A percentile compares a stretch with the other conserved stretches of the same genome.
Conservation (phyloP, 2,888 invertebrate species). For the Lasioglossum leucozonium region DNA sequence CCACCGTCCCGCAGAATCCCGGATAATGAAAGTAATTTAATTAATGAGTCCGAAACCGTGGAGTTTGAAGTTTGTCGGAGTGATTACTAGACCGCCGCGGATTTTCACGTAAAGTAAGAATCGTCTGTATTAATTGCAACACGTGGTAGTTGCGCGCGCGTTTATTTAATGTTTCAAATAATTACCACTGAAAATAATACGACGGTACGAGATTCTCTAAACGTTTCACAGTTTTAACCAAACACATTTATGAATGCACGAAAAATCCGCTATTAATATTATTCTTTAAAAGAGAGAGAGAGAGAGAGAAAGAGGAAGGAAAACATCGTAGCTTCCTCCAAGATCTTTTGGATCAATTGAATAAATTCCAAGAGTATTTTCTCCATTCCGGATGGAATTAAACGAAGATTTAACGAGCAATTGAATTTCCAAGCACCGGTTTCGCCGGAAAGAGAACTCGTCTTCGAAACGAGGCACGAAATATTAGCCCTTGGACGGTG, state of each 20-base stretch:
- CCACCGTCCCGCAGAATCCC: not conserved
- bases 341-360: not conserved
- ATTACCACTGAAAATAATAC: not conserved
- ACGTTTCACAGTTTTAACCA: too few species aligned
- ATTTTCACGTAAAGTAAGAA: not conserved
- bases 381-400: not conserved
- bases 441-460: not conserved
- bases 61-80: not conserved
- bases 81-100: not conserved
- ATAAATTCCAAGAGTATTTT: not conserved
- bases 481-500: not conserved
- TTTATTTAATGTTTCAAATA: not conserved
- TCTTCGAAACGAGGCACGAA: not conserved
- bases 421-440: not conserved
- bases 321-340: not conserved
- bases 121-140: not conserved
- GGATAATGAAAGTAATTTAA: not conserved
- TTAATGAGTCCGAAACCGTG: not conserved
- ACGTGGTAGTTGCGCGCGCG: too few species aligned
- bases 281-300: not conserved
- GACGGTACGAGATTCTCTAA: not conserved
- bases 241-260: too few species aligned
- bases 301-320: too few species aligned
- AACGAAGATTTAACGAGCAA: not conserved
- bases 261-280: not conserved